Evolutionary conservation across 2,888 invertebrate genomes (phyloP).

Genomic region (Dicyrtoma fusca): DNA sequence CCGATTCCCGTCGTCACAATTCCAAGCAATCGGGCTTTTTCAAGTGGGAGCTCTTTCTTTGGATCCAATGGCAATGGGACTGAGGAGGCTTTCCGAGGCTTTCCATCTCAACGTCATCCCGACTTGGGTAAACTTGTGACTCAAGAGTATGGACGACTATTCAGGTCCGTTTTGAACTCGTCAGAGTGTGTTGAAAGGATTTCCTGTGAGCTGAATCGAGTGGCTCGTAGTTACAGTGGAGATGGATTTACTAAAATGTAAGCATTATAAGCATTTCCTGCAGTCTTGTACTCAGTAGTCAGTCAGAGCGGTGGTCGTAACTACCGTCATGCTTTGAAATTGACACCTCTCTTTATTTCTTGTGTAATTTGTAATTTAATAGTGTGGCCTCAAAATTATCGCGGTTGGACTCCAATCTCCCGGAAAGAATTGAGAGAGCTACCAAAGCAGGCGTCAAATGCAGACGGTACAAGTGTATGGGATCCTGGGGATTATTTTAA

Average conservation of each 20-base stretch:
- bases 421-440: conserved; percentile 21
- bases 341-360: background rate
- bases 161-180: conserved; percentile 24
- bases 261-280: too few relatives aligned
- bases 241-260: conserved; percentile 37
- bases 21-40: conserved; percentile 10
- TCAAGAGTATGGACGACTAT: conserved; percentile 25
- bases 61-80: background rate
- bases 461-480: conserved; percentile 23
- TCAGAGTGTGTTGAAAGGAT: conserved; percentile 40
- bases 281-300: too few relatives aligned
- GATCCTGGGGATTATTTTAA: too few relatives aligned
- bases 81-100: background rate
- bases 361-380: background rate
- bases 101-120: background rate
- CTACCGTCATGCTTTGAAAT: background rate
- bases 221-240: conserved; percentile 32
- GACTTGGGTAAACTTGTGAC: conserved; percentile 14
- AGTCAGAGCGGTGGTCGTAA: too few relatives aligned
- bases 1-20: conserved; percentile 35
- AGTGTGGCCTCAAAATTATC: conserved; percentile 15
- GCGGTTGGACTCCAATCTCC: conserved; percentile 11
- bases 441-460: conserved; percentile 27
- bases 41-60: background rate
- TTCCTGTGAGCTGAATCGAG: conserved; percentile 37